Percentiles rank a stretch among this genome's conserved stretches.
These are phyloP conservation scores for Exaiptasia diaphana DNA, from an alignment of 64 coral and sea anemone genomes.

Conservation along the genomic window DNA sequence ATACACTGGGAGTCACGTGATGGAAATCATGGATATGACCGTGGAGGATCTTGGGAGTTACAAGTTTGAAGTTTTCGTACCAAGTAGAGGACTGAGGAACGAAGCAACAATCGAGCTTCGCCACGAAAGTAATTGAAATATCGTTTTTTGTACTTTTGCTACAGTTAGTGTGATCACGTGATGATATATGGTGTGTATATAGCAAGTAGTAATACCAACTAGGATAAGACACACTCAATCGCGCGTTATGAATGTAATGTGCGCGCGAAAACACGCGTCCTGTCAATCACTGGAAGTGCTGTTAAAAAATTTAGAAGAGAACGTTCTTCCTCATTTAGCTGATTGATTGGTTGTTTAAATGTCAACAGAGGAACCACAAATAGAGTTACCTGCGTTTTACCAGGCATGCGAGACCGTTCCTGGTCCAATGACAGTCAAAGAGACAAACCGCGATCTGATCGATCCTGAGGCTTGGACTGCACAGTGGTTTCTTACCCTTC, in stretches of 20 bases:
- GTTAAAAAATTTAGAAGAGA: too few relatives aligned
- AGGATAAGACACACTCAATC: too few relatives aligned
- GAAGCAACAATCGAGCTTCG: conserved; percentile 70
- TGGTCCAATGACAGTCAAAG: background rate
- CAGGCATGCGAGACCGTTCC: conserved; percentile 25
- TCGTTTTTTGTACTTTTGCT: background rate
- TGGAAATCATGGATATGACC: conserved; percentile 50
- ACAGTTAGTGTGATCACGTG: background rate
- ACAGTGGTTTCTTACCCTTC: background rate
- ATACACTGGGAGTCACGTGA: conserved; percentile 61
- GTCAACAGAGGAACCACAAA: conserved; percentile 31
- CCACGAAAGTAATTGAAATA: conserved; percentile 68
- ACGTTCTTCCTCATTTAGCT: too few relatives aligned
- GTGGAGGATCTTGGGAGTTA: conserved; percentile 62
- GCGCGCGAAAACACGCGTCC: too few relatives aligned
- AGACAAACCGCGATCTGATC: background rate
- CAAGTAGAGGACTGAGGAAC: conserved; percentile 13
- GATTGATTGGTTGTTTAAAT: too few relatives aligned
- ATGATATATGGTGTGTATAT: background rate
- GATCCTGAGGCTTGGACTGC: conserved; percentile 15
- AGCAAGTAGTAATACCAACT: background rate
- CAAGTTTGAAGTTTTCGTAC: conserved; percentile 55
- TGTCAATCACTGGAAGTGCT: too few relatives aligned
- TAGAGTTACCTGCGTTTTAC: conserved; percentile 23
- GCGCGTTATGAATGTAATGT: too few relatives aligned